Base-by-base conservation (phyloP, 1,140 invertebrate species). In the Oedothorax gibbosus region DNA sequence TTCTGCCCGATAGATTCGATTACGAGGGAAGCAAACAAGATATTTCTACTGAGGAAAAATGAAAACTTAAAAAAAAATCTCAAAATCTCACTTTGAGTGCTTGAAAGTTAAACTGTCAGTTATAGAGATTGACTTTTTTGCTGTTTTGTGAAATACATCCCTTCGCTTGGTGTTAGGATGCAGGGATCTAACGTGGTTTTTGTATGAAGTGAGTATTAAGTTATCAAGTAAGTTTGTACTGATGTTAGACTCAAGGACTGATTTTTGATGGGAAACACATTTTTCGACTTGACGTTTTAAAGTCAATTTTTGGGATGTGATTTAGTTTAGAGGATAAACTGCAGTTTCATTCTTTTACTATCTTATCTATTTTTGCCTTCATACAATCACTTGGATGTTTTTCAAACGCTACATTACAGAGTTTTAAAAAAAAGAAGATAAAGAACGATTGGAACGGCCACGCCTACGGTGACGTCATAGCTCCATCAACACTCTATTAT, bases 1-100 rank as follows among this genome's bases (percentile, higher is more conserved):
- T 71, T 53, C 69, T 14, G 53, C n/a, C 60, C 14, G 72, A 18
- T 75, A 75, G 56, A 75, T 75, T 75, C 72, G 53, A 75, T 75
- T 75, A 75, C 72, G 14, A 20, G 54, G 69, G 54, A 71, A 60
- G 54, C 50, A 71, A 71, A 71, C 69, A 71, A 71, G 69, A 71
- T 71, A 71, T 71, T 71, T 71, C 69, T 35, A 35, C 35, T 35
- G 5, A 35, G 53, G 50, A 71, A 71, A 71, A 71, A 14, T 53
- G 69, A 71, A 71, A 71, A 71, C 35, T 35, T 35, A 1, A 35
- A 35, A 35, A 1, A 35, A 35, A 35, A 35, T 35, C 35, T 35
- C 35, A 35, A 35, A 35, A 35, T 35, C 35, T 35, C 35, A 35
- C 35, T 35, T 35, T 35, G 35, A 35, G 35, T 35, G 69, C 20